Percentiles rank a stretch among this genome's conserved stretches.
Evolutionary conservation across 2,113 vertebrate genomes (phyloP).

Genomic region (Salminus brasiliensis): DNA sequence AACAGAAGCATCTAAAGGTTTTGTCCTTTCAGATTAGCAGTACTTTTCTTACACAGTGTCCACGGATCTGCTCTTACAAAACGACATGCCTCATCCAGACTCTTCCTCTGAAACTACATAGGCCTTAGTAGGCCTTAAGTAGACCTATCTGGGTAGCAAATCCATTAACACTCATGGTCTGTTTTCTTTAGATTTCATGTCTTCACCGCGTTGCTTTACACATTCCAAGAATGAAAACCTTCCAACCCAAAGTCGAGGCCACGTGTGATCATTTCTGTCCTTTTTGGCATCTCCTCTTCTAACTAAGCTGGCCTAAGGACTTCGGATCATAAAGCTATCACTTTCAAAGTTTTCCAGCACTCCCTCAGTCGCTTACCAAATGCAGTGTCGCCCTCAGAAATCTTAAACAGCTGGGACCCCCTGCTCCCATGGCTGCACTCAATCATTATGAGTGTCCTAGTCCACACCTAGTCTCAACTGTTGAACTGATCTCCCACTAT

Average conservation of each 20-base stretch:
- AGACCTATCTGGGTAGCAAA: neutral
- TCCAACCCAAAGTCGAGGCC: neutral
- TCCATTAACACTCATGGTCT: neutral
- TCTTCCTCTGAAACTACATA: no score
- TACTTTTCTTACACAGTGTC: no score
- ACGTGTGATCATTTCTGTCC: neutral
- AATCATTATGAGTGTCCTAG: neutral
- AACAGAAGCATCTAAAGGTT: no score
- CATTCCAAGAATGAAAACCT: no score
- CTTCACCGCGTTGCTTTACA: neutral
- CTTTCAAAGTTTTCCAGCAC: neutral
- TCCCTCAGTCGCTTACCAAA: neutral
- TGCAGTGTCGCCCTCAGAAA: neutral
- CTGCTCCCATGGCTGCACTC: neutral
- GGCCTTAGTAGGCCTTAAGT: no score
- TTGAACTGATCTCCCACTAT: neutral
- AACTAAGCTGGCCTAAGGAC: neutral
- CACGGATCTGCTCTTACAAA: no score
- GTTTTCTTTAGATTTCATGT: neutral
- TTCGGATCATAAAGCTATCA: slow-evolving; percentile 3
- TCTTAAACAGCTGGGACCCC: neutral
- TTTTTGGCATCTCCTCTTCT: neutral
- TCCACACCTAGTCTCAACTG: neutral
- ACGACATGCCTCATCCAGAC: no score
- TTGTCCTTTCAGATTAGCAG: no score